Conservation (phyloP, 2,797 vertebrate genomes). For the Vultur gryphus region DNA sequence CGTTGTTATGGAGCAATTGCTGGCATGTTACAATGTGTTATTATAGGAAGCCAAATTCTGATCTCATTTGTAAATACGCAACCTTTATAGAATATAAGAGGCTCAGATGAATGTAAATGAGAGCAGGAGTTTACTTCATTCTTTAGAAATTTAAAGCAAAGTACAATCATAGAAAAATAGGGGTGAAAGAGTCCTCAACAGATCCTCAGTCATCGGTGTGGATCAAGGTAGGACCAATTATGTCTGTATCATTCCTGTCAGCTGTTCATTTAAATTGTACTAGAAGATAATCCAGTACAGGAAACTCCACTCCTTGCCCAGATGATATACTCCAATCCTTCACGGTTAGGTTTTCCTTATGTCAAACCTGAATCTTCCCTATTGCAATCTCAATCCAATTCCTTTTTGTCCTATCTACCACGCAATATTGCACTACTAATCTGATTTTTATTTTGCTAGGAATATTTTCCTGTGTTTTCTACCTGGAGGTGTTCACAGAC, state of each 20-base stretch:
- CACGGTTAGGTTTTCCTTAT: background rate
- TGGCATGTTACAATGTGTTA: background rate
- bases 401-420: background rate
- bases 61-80: slow-evolving; percentile 38
- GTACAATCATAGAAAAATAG: background rate
- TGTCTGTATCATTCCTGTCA: background rate
- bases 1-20: background rate
- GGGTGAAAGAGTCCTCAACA: background rate
- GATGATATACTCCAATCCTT: background rate
- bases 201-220: accelerated
- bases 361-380: background rate
- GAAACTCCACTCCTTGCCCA: background rate
- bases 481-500: background rate
- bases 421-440: background rate
- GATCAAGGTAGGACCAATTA: background rate
- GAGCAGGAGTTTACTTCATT: background rate
- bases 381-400: background rate
- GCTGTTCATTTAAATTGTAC: background rate
- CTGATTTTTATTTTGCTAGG: background rate
- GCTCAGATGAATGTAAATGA: background rate
- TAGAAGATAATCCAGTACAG: background rate
- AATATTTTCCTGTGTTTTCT: background rate
- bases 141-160: slow-evolving; percentile 4
- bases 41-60: slow-evolving; percentile 38
- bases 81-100: background rate